Base-by-base conservation (phyloP, 1,140 invertebrate species). In the Nymphalis io region DNA sequence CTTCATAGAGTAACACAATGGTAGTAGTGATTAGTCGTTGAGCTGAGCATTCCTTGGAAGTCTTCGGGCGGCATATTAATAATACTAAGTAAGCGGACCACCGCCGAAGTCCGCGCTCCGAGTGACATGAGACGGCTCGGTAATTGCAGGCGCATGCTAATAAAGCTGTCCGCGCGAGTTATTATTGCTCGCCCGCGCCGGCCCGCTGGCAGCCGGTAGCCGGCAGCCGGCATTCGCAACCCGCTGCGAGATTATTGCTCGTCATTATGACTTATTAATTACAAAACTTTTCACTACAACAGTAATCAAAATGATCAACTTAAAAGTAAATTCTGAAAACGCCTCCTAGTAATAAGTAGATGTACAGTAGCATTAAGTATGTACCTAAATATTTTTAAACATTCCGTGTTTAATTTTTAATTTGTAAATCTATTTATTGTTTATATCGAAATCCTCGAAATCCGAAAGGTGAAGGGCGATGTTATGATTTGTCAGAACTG, bases 111-210 rank as follows among this genome's bases (percentile, higher is more conserved):
- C 51, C 20, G 51, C 11, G 51, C 21, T 53, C 23, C 18, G 48
- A 55, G 51, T 55, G 51, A 55, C 51, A 51, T n/a, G n/a, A 51
- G 48, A 20, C 48, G 51, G 51, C 4, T 13, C 20, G 51, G 51
- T 55, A 55, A 55, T 55, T 55, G 21, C 51, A 12, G 48, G 51
- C 48, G 48, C 21, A 55, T 55, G 51, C 51, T 55, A 55, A 55
- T 55, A 55, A 55, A 55, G 51, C 20, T 55, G 51, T 55, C 51
- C 20, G 18, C 16, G 21, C 51, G 51, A 27, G 27, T 33, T 33
- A 46, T 46, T 44, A 44, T 4, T 4, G 46, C 3, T 16, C 8
- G 18, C 16, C 44, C 46, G 46, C 46, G 46, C 46, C 15, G 2
- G 40, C 12, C n/a, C 15, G 46, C 46, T 10, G 16, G 46, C 15